Evolutionary conservation across 2,113 vertebrate species (phyloP).

Genomic region (Arenaria interpres): DNA sequence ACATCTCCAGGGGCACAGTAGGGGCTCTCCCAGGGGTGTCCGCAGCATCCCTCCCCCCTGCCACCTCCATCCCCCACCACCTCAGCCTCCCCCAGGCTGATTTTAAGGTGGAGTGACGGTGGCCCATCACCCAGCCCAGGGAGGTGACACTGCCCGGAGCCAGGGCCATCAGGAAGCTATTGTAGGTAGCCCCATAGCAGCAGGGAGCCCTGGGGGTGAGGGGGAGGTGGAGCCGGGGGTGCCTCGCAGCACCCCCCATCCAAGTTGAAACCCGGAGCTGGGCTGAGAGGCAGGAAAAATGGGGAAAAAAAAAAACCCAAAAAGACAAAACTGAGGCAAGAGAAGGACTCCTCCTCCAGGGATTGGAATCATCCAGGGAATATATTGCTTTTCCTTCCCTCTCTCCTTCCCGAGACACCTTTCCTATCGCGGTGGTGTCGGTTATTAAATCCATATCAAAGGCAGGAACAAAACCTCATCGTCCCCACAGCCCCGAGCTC

Average conservation of each 20-base stretch:
- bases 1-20: background rate
- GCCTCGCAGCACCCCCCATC: accelerated
- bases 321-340: background rate
- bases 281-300: background rate
- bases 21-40: background rate
- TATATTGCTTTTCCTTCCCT: background rate
- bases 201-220: background rate
- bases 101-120: background rate
- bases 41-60: background rate
- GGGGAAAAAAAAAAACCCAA: accelerated
- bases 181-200: background rate
- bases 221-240: background rate
- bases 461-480: accelerated
- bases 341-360: too few species aligned
- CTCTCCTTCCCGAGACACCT: background rate
- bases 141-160: background rate
- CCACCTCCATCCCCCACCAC: background rate
- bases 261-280: background rate
- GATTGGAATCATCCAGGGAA: too few species aligned
- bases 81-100: background rate
- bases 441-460: background rate
- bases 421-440: accelerated
- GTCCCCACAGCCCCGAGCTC: background rate
- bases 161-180: background rate
- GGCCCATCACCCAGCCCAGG: background rate